These are phyloP conservation scores for Heliopora coerulea DNA, from an alignment of 92 coral and sea anemone species.

Conservation along the genomic window DNA sequence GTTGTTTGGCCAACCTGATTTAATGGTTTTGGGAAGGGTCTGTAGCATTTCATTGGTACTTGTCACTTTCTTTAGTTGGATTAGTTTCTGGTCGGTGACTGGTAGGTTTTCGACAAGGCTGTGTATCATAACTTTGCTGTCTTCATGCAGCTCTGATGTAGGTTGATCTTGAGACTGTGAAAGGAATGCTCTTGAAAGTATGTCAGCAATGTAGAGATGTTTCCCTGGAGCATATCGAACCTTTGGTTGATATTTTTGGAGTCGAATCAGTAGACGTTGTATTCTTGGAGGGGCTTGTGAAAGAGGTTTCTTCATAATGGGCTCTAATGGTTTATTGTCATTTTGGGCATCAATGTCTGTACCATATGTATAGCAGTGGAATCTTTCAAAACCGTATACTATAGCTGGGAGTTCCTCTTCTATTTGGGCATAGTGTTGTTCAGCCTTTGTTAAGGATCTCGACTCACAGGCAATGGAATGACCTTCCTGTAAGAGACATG, in stretches of 20 bases:
- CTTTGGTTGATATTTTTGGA: background rate
- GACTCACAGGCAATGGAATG: background rate
- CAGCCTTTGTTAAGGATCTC: background rate
- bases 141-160: no score
- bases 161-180: no score
- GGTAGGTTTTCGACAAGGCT: conserved; percentile 54
- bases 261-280: conserved; percentile 9
- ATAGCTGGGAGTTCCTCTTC: conserved; percentile 24
- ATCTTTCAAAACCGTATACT: conserved; percentile 11
- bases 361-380: conserved; percentile 23
- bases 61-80: conserved; percentile 50
- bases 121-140: conserved; percentile 11
- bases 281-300: conserved; percentile 17
- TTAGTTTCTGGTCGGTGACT: conserved; percentile 46
- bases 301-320: conserved; percentile 26
- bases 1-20: conserved; percentile 57
- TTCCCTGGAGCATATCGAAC: conserved; percentile 7
- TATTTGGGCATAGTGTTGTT: conserved; percentile 14
- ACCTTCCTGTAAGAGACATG: background rate
- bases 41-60: conserved; percentile 53
- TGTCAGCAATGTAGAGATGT: conserved; percentile 4
- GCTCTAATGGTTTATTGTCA: conserved; percentile 16
- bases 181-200: conserved; percentile 5
- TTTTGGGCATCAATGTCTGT: background rate
- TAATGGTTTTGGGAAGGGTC: conserved; percentile 22